Evolutionary conservation across 2,797 vertebrate species (phyloP).

Genomic region (Cheirogaleus major): DNA sequence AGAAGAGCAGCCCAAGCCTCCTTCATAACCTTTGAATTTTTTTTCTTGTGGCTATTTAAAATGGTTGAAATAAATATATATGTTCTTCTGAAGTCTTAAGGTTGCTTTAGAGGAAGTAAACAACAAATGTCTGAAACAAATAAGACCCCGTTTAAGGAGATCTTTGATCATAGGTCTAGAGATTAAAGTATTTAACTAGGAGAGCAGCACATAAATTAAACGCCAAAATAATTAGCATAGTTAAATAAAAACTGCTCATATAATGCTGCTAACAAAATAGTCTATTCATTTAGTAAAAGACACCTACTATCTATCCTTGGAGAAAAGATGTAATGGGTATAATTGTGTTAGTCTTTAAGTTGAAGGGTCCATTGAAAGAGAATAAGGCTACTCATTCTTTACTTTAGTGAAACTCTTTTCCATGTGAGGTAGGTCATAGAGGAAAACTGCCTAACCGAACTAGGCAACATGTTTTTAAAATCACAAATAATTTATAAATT

Average conservation of each 20-base stretch:
- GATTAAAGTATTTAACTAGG: neutral
- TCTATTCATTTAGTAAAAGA: neutral
- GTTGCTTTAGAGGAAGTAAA: neutral
- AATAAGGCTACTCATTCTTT: neutral
- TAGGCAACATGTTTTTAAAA: neutral
- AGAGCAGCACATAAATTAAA: neutral
- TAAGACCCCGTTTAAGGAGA: neutral
- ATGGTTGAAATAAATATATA: neutral
- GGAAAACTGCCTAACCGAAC: neutral
- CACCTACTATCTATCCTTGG: neutral
- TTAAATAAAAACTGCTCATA: conserved; percentile 18
- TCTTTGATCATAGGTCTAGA: neutral
- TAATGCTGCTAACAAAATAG: neutral
- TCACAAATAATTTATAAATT: neutral
- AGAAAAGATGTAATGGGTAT: neutral
- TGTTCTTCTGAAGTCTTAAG: neutral
- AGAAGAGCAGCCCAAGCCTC: neutral
- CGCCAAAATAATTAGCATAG: neutral
- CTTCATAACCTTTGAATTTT: neutral
- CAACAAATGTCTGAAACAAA: neutral
- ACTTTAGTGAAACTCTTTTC: neutral
- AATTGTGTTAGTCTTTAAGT: neutral
- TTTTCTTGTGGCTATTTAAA: conserved; percentile 30
- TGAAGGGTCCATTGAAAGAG: neutral
- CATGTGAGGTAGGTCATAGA: neutral